Conservation (phyloP, 2,113 vertebrate species). For the Anarrhichthys ocellatus region DNA sequence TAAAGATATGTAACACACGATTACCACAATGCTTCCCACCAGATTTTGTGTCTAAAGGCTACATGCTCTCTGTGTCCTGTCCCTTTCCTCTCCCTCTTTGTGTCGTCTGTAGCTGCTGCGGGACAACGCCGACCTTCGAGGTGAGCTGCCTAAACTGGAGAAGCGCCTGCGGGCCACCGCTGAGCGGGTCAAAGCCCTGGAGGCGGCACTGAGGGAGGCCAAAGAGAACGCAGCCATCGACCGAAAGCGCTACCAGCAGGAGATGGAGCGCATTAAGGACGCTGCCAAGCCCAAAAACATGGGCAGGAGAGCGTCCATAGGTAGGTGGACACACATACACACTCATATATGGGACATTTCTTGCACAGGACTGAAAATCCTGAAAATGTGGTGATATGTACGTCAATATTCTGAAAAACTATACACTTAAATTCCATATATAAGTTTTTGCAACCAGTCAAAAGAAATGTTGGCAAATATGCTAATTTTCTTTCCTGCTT, state of each 20-base stretch:
- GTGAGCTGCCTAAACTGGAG: constrained; percentile 96
- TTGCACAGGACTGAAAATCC: background rate
- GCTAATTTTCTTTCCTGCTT: too few relatives aligned
- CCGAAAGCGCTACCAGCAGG: constrained; percentile 92
- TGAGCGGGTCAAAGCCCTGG: constrained; percentile 94
- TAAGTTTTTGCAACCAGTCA: background rate
- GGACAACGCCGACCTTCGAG: constrained; percentile 95
- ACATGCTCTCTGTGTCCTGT: background rate
- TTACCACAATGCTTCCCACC: background rate
- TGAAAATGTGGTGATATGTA: background rate
- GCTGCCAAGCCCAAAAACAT: constrained; percentile 94
- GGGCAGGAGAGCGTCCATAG: constrained; percentile 94
- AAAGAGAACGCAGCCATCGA: constrained; percentile 95
- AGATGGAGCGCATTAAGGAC: constrained; percentile 97
- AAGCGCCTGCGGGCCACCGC: constrained; percentile 94
- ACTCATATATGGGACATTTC: background rate
- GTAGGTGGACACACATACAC: constrained; percentile 70
- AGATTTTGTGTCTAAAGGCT: background rate
- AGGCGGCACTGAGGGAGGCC: constrained; percentile 95
- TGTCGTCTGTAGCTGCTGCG: constrained; percentile 87
- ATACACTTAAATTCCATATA: background rate
- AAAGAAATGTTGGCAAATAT: background rate
- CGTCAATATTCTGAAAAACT: background rate
- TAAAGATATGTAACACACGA: constrained; percentile 60
- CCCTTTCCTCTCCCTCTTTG: background rate